phyloP scores from a whole-genome alignment of 2,113 vertebrate species.

The Heterotis niloticus region DNA sequence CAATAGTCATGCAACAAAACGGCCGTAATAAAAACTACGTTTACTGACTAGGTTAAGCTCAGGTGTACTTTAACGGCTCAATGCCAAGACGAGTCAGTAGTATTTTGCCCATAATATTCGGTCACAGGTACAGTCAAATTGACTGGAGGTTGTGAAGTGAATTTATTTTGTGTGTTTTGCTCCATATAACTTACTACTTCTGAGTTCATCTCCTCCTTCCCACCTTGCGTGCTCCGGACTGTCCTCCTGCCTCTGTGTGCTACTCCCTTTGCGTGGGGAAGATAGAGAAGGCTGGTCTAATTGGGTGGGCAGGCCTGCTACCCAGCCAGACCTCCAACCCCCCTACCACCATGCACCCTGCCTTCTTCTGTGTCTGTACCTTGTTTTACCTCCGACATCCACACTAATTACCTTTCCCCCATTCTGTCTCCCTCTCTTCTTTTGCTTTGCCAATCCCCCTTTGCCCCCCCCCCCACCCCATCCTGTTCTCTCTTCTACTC shows the following conservation, averaged over 20 bases:
- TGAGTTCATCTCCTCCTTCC: constrained; percentile 36
- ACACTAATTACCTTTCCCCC: constrained; percentile 75
- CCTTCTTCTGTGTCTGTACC: constrained; percentile 55
- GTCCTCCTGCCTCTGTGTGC: constrained; percentile 41
- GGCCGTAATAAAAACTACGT: too few relatives aligned
- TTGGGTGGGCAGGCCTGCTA: not conserved
- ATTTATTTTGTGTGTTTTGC: not conserved
- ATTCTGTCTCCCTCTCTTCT: constrained; percentile 68
- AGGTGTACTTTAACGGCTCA: too few relatives aligned
- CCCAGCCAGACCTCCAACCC: not conserved
- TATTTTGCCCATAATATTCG: too few relatives aligned
- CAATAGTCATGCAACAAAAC: too few relatives aligned
- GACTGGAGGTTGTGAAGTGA: not conserved
- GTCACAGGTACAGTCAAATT: too few relatives aligned
- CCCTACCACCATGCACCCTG: constrained; percentile 25
- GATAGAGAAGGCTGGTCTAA: not conserved
- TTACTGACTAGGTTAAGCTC: too few relatives aligned
- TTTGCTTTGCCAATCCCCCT: constrained; percentile 44
- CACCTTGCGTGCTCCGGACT: constrained; percentile 8
- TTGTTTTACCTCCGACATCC: constrained; percentile 58
- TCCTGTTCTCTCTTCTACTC: constrained; percentile 67
- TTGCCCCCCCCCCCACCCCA: constrained; percentile 32
- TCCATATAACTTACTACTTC: constrained; percentile 27
- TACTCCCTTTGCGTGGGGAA: constrained; percentile 24
- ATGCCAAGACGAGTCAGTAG: too few relatives aligned